Conservation (phyloP, 2,113 vertebrate species). For the Serinus canaria region DNA sequence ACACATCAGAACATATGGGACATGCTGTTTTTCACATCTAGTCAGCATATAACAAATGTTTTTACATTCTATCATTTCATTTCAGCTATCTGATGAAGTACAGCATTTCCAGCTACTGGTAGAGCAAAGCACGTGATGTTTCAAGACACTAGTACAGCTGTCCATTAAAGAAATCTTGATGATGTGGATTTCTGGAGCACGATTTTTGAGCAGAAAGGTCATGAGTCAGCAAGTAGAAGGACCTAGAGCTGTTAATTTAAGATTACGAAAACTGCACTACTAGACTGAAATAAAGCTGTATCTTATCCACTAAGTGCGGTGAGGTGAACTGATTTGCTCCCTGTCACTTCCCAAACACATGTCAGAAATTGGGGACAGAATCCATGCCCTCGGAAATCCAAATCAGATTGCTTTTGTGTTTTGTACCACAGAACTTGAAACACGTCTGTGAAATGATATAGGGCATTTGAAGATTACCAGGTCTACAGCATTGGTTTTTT, state of each 20-base stretch:
- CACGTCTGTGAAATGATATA: neutral
- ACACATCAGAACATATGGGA: accelerated
- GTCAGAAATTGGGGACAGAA: neutral
- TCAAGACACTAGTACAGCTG: neutral
- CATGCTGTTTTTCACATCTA: neutral
- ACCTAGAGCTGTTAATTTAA: neutral
- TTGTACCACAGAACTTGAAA: neutral
- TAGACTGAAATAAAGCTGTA: neutral
- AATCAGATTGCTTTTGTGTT: neutral
- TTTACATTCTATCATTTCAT: neutral
- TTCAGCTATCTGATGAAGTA: neutral
- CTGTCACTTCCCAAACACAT: neutral
- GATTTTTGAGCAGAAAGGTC: neutral
- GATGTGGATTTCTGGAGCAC: neutral
- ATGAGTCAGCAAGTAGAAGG: neutral
- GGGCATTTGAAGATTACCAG: neutral
- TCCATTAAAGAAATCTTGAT: neutral
- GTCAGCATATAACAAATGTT: neutral
- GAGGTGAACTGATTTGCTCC: neutral
- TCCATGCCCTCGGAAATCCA: neutral
- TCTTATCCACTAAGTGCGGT: neutral
- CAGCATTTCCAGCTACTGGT: neutral
- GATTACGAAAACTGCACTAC: neutral
- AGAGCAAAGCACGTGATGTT: neutral
- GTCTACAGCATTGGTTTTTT: neutral